Conservation (phyloP, 92 coral and sea anemone species). For the Anthopleura xanthogrammica region DNA sequence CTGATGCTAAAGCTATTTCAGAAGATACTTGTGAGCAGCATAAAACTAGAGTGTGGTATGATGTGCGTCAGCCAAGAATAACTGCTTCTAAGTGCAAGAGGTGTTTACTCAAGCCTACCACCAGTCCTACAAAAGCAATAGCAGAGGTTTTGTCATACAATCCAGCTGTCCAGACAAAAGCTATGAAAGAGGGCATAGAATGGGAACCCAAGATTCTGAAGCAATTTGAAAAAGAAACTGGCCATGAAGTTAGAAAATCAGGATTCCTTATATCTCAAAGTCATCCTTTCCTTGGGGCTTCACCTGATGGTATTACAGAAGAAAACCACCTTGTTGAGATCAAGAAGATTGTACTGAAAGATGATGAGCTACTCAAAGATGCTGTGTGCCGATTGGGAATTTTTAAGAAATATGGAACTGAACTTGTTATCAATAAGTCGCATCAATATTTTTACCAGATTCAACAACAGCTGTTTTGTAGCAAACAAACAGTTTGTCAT, state of each 20-base stretch:
- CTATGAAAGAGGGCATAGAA: constrained; percentile 64
- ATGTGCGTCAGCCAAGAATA: not conserved
- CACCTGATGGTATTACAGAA: constrained; percentile 56
- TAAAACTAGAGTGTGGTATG: not conserved
- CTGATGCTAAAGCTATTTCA: not conserved
- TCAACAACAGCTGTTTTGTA: constrained; percentile 53
- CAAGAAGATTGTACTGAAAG: constrained; percentile 19
- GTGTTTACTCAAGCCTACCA: constrained; percentile 41
- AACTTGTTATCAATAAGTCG: constrained; percentile 44
- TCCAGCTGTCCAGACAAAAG: constrained; percentile 34
- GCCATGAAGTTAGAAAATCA: constrained; percentile 37
- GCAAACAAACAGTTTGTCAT: constrained; percentile 39
- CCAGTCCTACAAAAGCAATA: constrained; percentile 59
- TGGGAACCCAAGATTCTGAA: constrained; percentile 41
- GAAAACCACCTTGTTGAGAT: constrained; percentile 45
- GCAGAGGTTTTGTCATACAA: constrained; percentile 49
- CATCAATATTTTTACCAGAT: constrained; percentile 61
- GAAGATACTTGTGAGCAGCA: not conserved
- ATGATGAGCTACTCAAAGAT: not conserved
- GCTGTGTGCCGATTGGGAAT: not conserved
- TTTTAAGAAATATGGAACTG: constrained; percentile 35
- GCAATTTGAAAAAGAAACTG: constrained; percentile 45
- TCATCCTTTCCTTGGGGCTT: constrained; percentile 43
- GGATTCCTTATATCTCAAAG: constrained; percentile 43
- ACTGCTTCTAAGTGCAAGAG: constrained; percentile 64